phyloP scores from a whole-genome alignment of 1,140 invertebrate genomes.

The Phymorhynchus buccinoides region DNA sequence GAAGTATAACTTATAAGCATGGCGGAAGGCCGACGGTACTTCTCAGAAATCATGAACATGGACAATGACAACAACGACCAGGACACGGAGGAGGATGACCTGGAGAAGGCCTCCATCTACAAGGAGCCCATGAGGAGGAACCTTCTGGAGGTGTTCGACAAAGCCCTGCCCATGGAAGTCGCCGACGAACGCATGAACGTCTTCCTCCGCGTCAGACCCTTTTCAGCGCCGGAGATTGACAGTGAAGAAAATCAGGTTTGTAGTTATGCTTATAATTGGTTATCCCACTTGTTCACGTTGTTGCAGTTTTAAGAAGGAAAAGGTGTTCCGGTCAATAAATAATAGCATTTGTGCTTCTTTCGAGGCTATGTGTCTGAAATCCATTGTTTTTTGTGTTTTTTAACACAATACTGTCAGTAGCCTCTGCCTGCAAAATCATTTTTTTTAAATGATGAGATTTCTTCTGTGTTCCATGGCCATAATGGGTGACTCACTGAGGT shows the following conservation, averaged over 20 bases:
- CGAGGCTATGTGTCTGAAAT: too few species aligned
- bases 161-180: conserved; percentile 28
- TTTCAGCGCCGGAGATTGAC: conserved; percentile 59
- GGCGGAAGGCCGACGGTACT: conserved; percentile 25
- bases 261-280: too few species aligned
- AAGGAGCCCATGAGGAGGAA: conserved; percentile 41
- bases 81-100: conserved; percentile 19
- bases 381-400: too few species aligned
- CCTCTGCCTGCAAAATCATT: too few species aligned
- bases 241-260: conserved; percentile 64
- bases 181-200: conserved; percentile 67
- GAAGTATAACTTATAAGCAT: neutral
- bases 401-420: too few species aligned
- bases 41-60: conserved; percentile 39
- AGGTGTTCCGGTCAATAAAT: too few species aligned
- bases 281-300: too few species aligned
- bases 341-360: too few species aligned
- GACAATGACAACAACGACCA: conserved; percentile 23
- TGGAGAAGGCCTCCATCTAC: conserved; percentile 24
- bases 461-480: too few species aligned
- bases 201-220: conserved; percentile 67
- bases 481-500: too few species aligned
- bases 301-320: too few species aligned
- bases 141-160: conserved; percentile 41
- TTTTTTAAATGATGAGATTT: too few species aligned